These are phyloP conservation scores for Apotomis turbidana DNA, from an alignment of 2,888 invertebrate genomes.

Conservation along the genomic window DNA sequence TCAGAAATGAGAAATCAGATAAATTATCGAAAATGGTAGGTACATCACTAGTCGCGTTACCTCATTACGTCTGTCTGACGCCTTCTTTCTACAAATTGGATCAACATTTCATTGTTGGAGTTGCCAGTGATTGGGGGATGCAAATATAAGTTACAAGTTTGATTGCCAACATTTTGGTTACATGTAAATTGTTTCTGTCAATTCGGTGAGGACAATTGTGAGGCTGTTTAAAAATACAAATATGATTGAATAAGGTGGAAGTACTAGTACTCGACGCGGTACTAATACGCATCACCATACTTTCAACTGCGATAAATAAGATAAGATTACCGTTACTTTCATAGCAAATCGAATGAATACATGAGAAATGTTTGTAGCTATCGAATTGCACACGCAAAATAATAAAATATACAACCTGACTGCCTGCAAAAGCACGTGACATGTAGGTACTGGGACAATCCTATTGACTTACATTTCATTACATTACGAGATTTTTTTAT, in stretches of 20 bases:
- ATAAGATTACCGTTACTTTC: no score
- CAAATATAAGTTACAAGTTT: conserved; percentile 59
- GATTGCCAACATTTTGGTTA: conserved; percentile 53
- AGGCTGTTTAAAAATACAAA: conserved; percentile 1
- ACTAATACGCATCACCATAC: no score
- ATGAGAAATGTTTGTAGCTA: no score
- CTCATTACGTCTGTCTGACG: conserved; percentile 65
- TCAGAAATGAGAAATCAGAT: not conserved
- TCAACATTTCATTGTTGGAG: conserved; percentile 70
- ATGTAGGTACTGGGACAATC: no score
- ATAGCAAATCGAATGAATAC: no score
- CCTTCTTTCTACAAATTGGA: conserved; percentile 75
- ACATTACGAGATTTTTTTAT: no score
- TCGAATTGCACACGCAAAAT: no score
- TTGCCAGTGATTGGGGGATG: conserved; percentile 61
- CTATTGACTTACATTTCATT: no score
- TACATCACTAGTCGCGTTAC: conserved; percentile 33
- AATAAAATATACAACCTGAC: no score
- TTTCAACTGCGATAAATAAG: no score
- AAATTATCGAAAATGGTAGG: not conserved
- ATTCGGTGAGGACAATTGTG: conserved; percentile 8
- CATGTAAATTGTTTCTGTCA: conserved; percentile 19
- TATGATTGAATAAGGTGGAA: not conserved
- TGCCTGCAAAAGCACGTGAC: no score
- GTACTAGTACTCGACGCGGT: no score